phyloP scores from a whole-genome alignment of 2,797 vertebrate genomes.

The Urocyon cinereoargenteus region DNA sequence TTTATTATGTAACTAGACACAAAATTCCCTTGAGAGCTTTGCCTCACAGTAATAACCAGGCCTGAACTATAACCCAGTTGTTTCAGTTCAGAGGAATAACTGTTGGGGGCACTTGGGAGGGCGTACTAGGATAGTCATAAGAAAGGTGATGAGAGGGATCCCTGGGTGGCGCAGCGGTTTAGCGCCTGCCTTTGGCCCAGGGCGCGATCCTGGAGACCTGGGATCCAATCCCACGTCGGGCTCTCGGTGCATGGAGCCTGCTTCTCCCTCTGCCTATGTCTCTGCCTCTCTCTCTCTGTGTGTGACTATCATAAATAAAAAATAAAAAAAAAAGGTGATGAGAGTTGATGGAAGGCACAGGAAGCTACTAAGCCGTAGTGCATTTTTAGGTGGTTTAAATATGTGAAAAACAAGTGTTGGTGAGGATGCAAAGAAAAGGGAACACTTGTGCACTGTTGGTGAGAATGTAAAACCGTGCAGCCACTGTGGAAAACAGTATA shows the following conservation, averaged over 20 bases:
- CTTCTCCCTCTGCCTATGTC: too few relatives aligned
- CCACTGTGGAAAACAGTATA: not conserved
- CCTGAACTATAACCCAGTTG: not conserved
- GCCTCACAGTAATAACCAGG: not conserved
- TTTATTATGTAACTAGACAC: not conserved
- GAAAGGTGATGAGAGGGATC: not conserved
- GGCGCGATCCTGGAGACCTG: too few relatives aligned
- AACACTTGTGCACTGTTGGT: not conserved
- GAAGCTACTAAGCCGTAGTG: not conserved
- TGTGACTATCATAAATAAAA: too few relatives aligned
- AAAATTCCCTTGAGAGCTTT: not conserved
- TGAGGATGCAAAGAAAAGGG: not conserved
- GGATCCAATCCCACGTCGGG: too few relatives aligned
- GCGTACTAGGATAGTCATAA: not conserved
- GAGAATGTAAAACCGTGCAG: not conserved
- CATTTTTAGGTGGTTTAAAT: not conserved
- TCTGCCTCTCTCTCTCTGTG: too few relatives aligned
- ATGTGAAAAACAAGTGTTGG: not conserved
- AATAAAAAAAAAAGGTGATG: not conserved
- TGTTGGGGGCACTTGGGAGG: not conserved
- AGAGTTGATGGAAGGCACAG: not conserved
- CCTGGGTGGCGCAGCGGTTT: too few relatives aligned
- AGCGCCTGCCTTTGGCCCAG: too few relatives aligned
- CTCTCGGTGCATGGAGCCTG: too few relatives aligned
- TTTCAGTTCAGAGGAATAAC: not conserved